Evolutionary conservation across 2,888 invertebrate species (phyloP), one percentile per base, ranked within the genome.

Genomic region (Macrostomum cliftonense): DNA sequence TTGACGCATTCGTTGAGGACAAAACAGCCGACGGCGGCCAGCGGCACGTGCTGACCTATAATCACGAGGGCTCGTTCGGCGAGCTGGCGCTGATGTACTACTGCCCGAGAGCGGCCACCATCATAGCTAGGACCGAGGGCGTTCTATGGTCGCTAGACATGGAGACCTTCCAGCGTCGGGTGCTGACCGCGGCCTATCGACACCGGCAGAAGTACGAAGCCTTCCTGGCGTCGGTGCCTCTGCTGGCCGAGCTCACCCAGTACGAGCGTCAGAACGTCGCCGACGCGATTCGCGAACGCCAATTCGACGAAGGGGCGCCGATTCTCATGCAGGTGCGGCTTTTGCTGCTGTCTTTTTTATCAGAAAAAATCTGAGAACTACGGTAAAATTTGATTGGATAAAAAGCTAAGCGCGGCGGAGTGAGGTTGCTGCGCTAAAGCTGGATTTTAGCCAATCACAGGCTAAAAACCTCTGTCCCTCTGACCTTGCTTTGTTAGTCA

Each of bases 71-170:
- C 54, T 85, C 86, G 68, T 93, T 93, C 73, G 93, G 93, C 47
- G 93, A 93, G 76, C 75, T 93, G 68, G 93, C 93, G 39, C 78
- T 95, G 50, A 81, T 95, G 76, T 95, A 95, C 76, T 93, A 93
- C 74, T 88, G 89, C 86, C 93, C 93, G 14, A 78, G 80, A 58
- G 89, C 93, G 51, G 93, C 93, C 57, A 87, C 86, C 21, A 84
- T 93, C 57, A 84, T 69, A 39, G 71, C 74, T 20, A 64, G 63
- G 17, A 78, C 82, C 7, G 75, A 78, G 37, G 93, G 93, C 52
- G 80, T 83, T 39, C 77, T 95, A n/a, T 95, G 93, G 93, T 91
- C 93, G 14, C 87, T 93, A 89, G 91, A 91, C 73, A 80, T 93
- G 54, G 82, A 83, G 71, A 93, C 89, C 55, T 93, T 93, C 78